Base-by-base conservation (phyloP, 1,140 invertebrate species). In the Drosophila kanapiae region DNA sequence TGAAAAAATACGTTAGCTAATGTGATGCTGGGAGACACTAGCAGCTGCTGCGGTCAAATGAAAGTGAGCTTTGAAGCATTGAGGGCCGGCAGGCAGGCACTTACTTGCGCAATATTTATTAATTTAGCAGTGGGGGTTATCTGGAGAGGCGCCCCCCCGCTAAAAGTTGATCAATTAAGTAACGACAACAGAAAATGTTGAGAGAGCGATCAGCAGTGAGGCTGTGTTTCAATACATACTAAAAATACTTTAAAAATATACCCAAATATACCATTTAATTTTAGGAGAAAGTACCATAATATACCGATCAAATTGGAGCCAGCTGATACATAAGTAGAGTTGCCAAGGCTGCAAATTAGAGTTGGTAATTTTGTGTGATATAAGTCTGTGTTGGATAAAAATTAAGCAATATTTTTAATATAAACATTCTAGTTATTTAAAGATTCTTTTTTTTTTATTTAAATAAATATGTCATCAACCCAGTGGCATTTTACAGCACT, bases 81-180 rank as follows among this genome's bases (percentile, higher is more conserved):
- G 47, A 58, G 18, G 27, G 53, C 68, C 29, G 69, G 31, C 64
- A 13, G 11, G 7, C 42, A 13, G 9, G 4, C 37, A 75, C 80
- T 71, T 69, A 87, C 84, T 87, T 80, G 80, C 61, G 84, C 67
- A 72, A 77, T 59, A 53, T 64, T 80, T 56, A 72, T 58, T 80
- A 79, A 67, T 80, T 88, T 75, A 56, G 18, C 54, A 40, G 48
- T 70, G 64, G 69, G 74, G 84, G 84, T 88, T 87, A 88, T 88
- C 84, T 78, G 74, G 59, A 71, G 51, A 38, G 37, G 62, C 56
- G 76, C 80, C 69, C 77, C 77, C 71, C 57, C 48, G 40, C 37
- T 47, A 56, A 70, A 72, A 77, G 75, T 87, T 87, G 77, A 79
- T 87, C 67, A 87, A 88, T 72, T 88, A 83, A 87, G 72, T 88